Conservation (phyloP, 1,140 invertebrate genomes). For the Drosophila sucinea region DNA sequence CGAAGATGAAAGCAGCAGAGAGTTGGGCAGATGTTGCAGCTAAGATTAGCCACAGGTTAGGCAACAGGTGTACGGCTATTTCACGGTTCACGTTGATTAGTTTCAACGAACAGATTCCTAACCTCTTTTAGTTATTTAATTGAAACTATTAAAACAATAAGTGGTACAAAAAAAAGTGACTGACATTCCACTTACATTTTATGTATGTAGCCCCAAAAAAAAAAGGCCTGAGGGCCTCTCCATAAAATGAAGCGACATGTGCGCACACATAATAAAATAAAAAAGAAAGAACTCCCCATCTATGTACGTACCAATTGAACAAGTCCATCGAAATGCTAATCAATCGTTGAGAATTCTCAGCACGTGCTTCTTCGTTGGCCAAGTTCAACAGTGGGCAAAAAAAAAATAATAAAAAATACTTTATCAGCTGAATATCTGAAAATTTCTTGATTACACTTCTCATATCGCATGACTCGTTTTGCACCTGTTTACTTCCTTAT, state of each 20-base stretch:
- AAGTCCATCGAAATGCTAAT: conserved; percentile 65
- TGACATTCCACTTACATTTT: conserved; percentile 49
- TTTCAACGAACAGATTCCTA: conserved; percentile 39
- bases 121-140: conserved; percentile 61
- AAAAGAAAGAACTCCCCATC: conserved; percentile 24
- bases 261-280: conserved; percentile 57
- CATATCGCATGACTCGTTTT: conserved; percentile 1
- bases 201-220: conserved; percentile 1
- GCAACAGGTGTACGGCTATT: conserved; percentile 50
- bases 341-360: conserved; percentile 66
- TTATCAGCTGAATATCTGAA: conserved; percentile 21
- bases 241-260: conserved; percentile 36
- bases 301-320: conserved; percentile 21
- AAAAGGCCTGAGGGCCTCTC: conserved; percentile 17
- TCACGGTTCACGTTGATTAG: conserved; percentile 11
- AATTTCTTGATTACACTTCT: conserved; percentile 2
- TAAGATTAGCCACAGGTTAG: conserved; percentile 37
- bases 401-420: conserved; percentile 27
- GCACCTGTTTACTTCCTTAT: conserved; percentile 44
- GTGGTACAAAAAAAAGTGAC: conserved; percentile 33
- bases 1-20: conserved; percentile 64
- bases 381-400: conserved; percentile 48
- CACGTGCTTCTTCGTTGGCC: conserved; percentile 59
- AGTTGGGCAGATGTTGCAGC: conserved; percentile 39
- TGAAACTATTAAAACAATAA: conserved; percentile 40